Conservation (phyloP, 2,113 vertebrate species). For the Eptatretus burgeri region DNA sequence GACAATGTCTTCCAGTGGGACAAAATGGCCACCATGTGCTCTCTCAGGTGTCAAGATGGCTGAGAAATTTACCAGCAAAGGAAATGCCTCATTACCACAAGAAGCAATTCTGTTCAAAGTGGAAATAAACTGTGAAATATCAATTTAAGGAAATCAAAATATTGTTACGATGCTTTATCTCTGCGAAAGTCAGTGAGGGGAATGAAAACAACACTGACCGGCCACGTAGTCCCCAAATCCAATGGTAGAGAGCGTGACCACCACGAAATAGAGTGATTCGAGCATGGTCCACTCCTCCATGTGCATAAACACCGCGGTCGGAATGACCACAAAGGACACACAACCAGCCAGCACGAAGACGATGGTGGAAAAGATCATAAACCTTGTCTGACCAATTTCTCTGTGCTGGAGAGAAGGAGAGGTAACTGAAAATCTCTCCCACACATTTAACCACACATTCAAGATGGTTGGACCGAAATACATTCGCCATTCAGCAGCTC, state of each 20-base stretch:
- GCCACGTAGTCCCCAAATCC: slow-evolving; percentile 94
- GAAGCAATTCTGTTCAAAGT: no score
- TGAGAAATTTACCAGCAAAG: no score
- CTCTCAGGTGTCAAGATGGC: no score
- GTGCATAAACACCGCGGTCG: slow-evolving; percentile 75
- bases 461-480: no score
- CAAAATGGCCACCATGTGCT: no score
- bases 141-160: no score
- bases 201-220: slow-evolving; percentile 24
- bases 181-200: no score
- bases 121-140: no score
- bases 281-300: slow-evolving; percentile 87
- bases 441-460: no score
- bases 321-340: slow-evolving; percentile 72
- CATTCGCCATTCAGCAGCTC: not conserved
- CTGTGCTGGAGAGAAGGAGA: slow-evolving; percentile 32
- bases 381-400: slow-evolving; percentile 96
- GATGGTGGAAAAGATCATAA: slow-evolving; percentile 79
- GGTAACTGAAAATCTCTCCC: slow-evolving; percentile 10
- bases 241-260: slow-evolving; percentile 89
- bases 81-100: no score
- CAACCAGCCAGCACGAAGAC: slow-evolving; percentile 90
- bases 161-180: no score
- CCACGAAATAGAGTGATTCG: slow-evolving; percentile 90
- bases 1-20: no score